Evolutionary conservation across 1,140 invertebrate species (phyloP).

Genomic region (Ceratina australensis): DNA sequence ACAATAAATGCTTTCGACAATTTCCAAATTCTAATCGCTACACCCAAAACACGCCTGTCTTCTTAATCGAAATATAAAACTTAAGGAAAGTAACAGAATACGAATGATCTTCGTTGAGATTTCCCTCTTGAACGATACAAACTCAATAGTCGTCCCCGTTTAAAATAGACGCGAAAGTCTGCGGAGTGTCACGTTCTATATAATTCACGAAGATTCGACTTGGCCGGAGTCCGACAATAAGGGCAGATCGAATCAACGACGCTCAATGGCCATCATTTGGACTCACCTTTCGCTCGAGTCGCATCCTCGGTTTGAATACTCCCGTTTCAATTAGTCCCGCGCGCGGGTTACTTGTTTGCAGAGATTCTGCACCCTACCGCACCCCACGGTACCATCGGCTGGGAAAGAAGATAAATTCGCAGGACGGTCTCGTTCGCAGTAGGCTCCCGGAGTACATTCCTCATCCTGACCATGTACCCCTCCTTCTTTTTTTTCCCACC

Average conservation of each 20-base stretch:
- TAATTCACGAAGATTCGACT: background rate
- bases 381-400: too few relatives aligned
- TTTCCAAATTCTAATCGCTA: too few relatives aligned
- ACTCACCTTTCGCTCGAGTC: background rate
- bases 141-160: background rate
- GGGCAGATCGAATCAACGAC: constrained; percentile 1
- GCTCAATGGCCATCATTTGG: constrained; percentile 2
- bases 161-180: background rate
- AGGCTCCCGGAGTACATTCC: background rate
- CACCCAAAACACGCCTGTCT: background rate
- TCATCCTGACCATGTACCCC: background rate
- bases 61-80: background rate
- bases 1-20: too few relatives aligned
- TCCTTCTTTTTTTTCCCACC: background rate
- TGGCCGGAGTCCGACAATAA: background rate
- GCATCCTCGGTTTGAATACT: background rate
- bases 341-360: background rate
- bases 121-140: background rate
- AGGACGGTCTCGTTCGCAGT: background rate
- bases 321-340: constrained; percentile 13
- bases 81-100: background rate
- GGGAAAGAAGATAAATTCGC: constrained; percentile 5
- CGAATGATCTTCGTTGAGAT: background rate
- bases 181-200: background rate
- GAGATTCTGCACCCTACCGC: background rate